Conservation (phyloP, 2,888 invertebrate genomes). For the Carterocephalus palaemon region DNA sequence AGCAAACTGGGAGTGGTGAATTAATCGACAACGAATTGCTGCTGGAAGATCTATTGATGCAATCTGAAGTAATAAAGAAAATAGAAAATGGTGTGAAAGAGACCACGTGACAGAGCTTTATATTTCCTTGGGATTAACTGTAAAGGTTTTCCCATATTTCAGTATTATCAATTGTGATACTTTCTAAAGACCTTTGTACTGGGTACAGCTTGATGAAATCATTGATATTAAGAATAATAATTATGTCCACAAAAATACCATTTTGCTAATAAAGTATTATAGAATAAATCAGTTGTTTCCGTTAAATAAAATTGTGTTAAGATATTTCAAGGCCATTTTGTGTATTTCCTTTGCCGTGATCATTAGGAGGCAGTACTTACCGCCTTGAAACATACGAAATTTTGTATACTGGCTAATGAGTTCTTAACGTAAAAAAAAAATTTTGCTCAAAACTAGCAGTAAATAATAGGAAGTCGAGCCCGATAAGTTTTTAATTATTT, state of each 20-base stretch:
- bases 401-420: too few species aligned
- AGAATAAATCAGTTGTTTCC: too few species aligned
- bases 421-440: too few species aligned
- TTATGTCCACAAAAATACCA: conserved; percentile 3
- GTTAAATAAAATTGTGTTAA: too few species aligned
- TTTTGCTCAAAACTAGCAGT: too few species aligned
- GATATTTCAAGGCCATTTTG: too few species aligned
- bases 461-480: too few species aligned
- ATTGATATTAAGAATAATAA: neutral
- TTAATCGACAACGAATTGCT: conserved; percentile 65
- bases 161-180: conserved; percentile 64
- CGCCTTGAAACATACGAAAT: too few species aligned
- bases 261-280: conserved; percentile 9
- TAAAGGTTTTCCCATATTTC: conserved; percentile 43
- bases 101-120: conserved; percentile 62
- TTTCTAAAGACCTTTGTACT: conserved; percentile 21
- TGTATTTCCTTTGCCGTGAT: too few species aligned
- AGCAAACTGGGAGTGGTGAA: conserved; percentile 64
- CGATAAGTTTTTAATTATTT: too few species aligned
- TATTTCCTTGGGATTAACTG: conserved; percentile 59
- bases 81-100: conserved; percentile 48
- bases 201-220: conserved; percentile 1
- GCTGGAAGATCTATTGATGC: conserved; percentile 61
- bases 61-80: conserved; percentile 47
- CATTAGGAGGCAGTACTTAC: too few species aligned